Base-by-base conservation (phyloP, 2,797 vertebrate genomes). In the Clamator glandarius region DNA sequence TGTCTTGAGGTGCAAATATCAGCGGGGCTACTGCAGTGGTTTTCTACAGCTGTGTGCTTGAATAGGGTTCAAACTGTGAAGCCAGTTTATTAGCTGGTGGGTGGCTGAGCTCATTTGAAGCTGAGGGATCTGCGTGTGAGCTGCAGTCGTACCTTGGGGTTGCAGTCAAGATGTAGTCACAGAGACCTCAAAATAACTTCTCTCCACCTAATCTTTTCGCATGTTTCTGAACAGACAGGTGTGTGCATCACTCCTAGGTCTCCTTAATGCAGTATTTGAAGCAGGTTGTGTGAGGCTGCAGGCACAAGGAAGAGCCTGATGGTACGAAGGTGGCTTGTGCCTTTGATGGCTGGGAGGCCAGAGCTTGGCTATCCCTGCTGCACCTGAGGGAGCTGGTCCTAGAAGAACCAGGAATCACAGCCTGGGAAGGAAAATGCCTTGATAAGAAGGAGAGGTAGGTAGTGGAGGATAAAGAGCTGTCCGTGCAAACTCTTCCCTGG, bases 81-180 rank as follows among this genome's bases (percentile, higher is more conserved):
- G 85, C 80, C 6, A 61, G 59, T 87, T 88, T 59, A 84, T 44
- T 20, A 78, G 77, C 55, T 83, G 14, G 95, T 96, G 94, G 95
- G 94, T 89, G 96, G 94, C 91, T 95, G 91, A 93, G 83, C 69
- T 93, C 0, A 9, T 95, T 92, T 94, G 91, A 95, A 93, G 95
- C 86, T 87, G 31, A 5, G 81, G 75, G 68, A 76, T 77, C 19
- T 0, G n/a, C 91, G 69, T 89, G 92, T 86, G 84, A 91, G 57
- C 67, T 88, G 80, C 95, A 82, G 89, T 94, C 93, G 61, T 92
- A 90, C 94, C 95, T 96, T 84, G 70, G 77, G 88, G 48, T 90
- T 94, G 92, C 70, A 93, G 33, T 26, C 86, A 57, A 95, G 96
- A 95, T 96, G 3, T 1, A 68, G 95, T 95, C 96, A 79, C 48